Evolutionary conservation across 2,888 invertebrate genomes (phyloP).

Genomic region (Amphiduros pacificus): DNA sequence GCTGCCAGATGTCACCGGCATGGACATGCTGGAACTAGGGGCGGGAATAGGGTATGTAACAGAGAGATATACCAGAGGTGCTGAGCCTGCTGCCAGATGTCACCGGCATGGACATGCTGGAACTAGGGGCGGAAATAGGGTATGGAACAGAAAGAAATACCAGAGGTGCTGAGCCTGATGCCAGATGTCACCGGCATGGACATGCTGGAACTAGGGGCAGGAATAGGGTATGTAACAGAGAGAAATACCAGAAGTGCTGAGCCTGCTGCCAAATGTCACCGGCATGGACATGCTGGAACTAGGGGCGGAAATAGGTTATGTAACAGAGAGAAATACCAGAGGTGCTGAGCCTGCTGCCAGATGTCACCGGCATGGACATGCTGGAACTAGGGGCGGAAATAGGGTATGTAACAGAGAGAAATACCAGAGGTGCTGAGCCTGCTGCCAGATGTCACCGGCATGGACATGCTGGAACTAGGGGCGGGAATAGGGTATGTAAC

Average conservation of each 20-base stretch:
- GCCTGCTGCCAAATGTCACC: constrained; percentile 59
- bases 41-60: constrained; percentile 65
- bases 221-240: constrained; percentile 62
- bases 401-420: constrained; percentile 61
- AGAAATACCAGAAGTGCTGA: constrained; percentile 62
- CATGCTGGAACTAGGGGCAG: constrained; percentile 65
- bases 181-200: constrained; percentile 59
- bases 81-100: constrained; percentile 61
- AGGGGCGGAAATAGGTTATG: constrained; percentile 65
- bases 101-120: constrained; percentile 60
- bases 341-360: constrained; percentile 62
- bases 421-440: constrained; percentile 61
- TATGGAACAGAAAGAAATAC: constrained; percentile 57
- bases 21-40: constrained; percentile 63
- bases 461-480: constrained; percentile 63
- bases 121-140: constrained; percentile 65
- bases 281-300: constrained; percentile 62
- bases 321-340: constrained; percentile 60
- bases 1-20: constrained; percentile 59
- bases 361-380: constrained; percentile 57
- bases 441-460: constrained; percentile 59
- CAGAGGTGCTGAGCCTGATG: constrained; percentile 62
- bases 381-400: constrained; percentile 66
- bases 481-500: constrained; percentile 64
- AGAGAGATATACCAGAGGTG: constrained; percentile 61